These are phyloP conservation scores for Adoxophyes honmai DNA, from an alignment of 1,140 invertebrate genomes.

Conservation along the genomic window DNA sequence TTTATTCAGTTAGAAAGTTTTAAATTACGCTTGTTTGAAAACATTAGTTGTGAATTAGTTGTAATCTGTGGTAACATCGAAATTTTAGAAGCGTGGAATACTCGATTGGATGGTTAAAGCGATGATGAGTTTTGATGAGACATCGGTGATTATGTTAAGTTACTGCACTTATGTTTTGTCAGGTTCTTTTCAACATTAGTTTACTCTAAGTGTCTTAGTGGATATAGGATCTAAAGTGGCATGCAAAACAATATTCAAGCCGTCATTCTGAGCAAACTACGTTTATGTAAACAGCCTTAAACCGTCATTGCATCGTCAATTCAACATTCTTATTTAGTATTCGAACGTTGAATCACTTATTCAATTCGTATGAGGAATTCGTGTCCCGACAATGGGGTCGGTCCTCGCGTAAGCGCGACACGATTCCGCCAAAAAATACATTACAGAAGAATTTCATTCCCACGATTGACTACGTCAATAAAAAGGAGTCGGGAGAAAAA, in stretches of 20 bases:
- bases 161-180: no score
- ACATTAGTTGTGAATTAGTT: constrained; percentile 1
- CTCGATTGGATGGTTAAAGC: neutral
- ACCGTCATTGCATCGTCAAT: neutral
- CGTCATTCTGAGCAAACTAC: no score
- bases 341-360: constrained; percentile 3
- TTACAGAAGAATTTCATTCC: constrained; percentile 27
- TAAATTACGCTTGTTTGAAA: neutral
- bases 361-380: constrained; percentile 5
- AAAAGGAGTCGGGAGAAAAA: constrained; percentile 27
- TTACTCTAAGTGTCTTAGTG: no score
- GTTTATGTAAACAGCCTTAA: no score
- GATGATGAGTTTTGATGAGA: constrained; percentile 1
- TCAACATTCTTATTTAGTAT: constrained; percentile 11
- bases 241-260: no score
- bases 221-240: no score
- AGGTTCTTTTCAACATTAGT: no score
- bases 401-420: constrained; percentile 4
- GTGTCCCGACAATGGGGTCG: neutral
- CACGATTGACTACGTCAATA: constrained; percentile 54
- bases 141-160: no score
- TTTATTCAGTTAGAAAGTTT: neutral
- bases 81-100: neutral
- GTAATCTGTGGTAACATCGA: neutral
- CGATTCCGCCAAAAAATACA: constrained; percentile 13